Evolutionary conservation across 2,888 invertebrate species (phyloP).

Genomic region (Thysanoteuthis rhombus): DNA sequence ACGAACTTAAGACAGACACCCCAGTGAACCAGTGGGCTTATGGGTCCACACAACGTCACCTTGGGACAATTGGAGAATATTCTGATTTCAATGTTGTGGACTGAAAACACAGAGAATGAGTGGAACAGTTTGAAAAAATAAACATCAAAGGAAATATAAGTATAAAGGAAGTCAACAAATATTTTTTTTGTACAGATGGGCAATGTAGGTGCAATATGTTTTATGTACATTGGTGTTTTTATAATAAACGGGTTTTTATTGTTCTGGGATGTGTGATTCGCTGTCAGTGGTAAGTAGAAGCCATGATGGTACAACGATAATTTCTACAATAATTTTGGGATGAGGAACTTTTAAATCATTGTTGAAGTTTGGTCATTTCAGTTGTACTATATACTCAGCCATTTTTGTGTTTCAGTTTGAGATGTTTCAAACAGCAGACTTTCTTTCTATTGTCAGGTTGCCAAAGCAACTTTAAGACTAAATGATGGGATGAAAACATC

Average conservation of each 20-base stretch:
- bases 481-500: background rate
- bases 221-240: background rate
- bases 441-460: background rate
- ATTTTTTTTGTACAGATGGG: background rate
- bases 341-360: conserved; percentile 12
- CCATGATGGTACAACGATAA: conserved; percentile 12
- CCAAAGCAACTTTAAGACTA: background rate
- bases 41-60: background rate
- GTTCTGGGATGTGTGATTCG: conserved; percentile 12
- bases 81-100: background rate
- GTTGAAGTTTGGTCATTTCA: background rate
- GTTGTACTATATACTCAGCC: background rate
- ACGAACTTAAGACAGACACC: conserved; percentile 12
- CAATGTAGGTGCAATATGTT: background rate
- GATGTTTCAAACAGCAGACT: background rate
- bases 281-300: conserved; percentile 12
- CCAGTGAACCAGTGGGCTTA: conserved; percentile 12
- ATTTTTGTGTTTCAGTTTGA: background rate
- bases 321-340: background rate
- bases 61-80: background rate
- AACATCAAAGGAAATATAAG: background rate
- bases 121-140: background rate
- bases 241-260: conserved; percentile 12
- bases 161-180: conserved; percentile 12
- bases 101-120: background rate